phyloP scores from a whole-genome alignment of 2,888 invertebrate species.

The Cantharis nigra region DNA sequence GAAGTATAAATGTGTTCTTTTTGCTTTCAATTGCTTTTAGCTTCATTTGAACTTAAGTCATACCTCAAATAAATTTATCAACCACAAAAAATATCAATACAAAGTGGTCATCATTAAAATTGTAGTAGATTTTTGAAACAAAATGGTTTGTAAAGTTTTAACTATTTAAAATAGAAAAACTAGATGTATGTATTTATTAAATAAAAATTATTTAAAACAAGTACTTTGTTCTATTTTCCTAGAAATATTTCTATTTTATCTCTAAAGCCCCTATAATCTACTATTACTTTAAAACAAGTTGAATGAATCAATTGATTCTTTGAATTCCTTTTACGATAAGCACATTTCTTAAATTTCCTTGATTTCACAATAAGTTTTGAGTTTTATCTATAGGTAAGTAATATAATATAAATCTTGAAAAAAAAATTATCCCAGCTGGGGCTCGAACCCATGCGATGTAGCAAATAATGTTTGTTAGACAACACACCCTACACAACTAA shows the following conservation, averaged over 20 bases:
- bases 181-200: slow-evolving; percentile 1
- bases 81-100: not conserved
- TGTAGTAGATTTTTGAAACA: not conserved
- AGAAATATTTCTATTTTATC: not conserved
- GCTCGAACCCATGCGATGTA: too few species aligned
- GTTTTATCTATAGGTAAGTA: too few species aligned
- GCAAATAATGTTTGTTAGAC: too few species aligned
- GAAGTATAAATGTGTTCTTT: not conserved
- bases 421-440: too few species aligned
- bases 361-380: too few species aligned
- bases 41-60: not conserved
- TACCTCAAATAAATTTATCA: not conserved
- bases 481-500: too few species aligned
- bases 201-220: not conserved
- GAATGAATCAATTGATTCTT: too few species aligned
- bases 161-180: not conserved
- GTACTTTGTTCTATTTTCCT: not conserved
- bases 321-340: too few species aligned
- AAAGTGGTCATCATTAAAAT: not conserved
- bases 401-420: too few species aligned
- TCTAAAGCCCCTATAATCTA: not conserved
- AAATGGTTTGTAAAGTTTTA: not conserved
- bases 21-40: not conserved
- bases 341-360: too few species aligned
- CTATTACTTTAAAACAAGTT: not conserved